A percentile compares a stretch with the other conserved stretches of the same genome.
Conservation (phyloP, 1,140 invertebrate species). For the Eriocheir sinensis region DNA sequence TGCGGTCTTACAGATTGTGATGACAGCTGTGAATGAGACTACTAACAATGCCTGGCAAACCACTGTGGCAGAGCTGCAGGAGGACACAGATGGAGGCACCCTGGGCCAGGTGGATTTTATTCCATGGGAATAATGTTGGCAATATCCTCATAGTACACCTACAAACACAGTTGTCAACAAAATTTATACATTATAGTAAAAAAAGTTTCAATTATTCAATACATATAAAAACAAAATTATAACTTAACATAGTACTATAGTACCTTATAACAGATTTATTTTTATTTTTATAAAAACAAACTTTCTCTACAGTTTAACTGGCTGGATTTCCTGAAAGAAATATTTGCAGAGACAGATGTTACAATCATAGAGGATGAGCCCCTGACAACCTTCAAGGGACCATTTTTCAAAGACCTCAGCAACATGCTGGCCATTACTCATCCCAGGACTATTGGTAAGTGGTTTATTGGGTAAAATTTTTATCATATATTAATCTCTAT, state of each 20-base stretch:
- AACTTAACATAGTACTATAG: not conserved
- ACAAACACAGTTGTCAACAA: not conserved
- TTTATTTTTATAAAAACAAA: not conserved
- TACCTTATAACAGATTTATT: not conserved
- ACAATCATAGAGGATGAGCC: conserved; percentile 85
- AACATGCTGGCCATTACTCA: conserved; percentile 81
- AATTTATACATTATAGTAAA: not conserved
- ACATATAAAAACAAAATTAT: not conserved
- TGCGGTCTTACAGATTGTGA: conserved; percentile 46
- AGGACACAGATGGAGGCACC: conserved; percentile 81
- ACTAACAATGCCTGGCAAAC: conserved; percentile 49
- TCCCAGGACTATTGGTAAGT: conserved; percentile 72
- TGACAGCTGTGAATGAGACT: conserved; percentile 41
- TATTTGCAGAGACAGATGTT: conserved; percentile 86
- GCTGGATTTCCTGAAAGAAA: conserved; percentile 87
- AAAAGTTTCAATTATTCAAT: not conserved
- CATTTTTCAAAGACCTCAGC: conserved; percentile 84
- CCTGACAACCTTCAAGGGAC: conserved; percentile 88
- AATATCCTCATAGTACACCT: not conserved
- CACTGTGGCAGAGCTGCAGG: conserved; percentile 29
- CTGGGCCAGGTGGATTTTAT: conserved; percentile 56
- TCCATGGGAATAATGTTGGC: too few relatives aligned
- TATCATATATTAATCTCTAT: not conserved
- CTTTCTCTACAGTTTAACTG: conserved; percentile 87
- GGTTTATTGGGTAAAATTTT: conserved; percentile 52